phyloP scores from a whole-genome alignment of 1,140 invertebrate genomes.

The Thrips palmi region DNA sequence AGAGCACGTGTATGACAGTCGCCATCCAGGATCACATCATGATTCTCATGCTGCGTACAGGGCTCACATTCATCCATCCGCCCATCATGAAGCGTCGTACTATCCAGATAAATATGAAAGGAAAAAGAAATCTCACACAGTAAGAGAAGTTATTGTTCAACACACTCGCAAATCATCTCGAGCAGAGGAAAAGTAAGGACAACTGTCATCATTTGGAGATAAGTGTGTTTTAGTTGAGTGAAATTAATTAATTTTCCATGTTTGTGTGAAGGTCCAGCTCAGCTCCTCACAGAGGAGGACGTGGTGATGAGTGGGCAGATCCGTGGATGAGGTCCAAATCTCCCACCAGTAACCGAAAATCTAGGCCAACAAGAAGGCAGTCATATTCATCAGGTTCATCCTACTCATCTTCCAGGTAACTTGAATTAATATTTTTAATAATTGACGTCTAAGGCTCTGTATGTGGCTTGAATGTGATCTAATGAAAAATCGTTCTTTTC shows the following conservation, averaged over 20 bases:
- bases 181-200: conserved; percentile 14
- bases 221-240: conserved; percentile 2
- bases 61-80: background rate
- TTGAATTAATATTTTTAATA: no score
- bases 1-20: no score
- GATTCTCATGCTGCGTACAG: background rate
- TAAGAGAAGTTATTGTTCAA: conserved; percentile 56
- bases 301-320: conserved; percentile 79
- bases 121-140: conserved; percentile 18
- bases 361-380: conserved; percentile 29
- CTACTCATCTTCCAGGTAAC: conserved; percentile 49
- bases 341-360: conserved; percentile 30
- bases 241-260: background rate
- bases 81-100: background rate
- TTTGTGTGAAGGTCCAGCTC: background rate
- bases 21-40: conserved; percentile 1
- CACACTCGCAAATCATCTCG: conserved; percentile 31
- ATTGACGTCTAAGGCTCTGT: no score
- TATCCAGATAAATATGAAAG: conserved; percentile 9
- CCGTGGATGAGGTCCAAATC: conserved; percentile 75
- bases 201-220: background rate
- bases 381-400: conserved; percentile 59
- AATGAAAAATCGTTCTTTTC: no score
- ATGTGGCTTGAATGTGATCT: no score
- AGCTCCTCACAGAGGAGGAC: conserved; percentile 23